Evolutionary conservation across 2,113 vertebrate species (phyloP).

Genomic region (Microcebus jonahi): DNA sequence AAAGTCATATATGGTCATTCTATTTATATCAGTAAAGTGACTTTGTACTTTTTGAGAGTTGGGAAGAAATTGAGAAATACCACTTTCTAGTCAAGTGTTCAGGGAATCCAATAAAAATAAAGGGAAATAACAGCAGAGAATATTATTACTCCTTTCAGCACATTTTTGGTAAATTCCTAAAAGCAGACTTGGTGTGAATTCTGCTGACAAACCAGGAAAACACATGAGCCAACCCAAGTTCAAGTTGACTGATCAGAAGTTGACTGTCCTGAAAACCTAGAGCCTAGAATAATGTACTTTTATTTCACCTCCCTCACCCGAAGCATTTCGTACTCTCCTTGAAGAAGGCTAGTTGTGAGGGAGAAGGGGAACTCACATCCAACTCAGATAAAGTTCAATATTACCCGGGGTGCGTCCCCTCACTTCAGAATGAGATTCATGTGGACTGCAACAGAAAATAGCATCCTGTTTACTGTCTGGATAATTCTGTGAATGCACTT

Average conservation of each 20-base stretch:
- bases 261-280: background rate
- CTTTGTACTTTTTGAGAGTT: conserved; percentile 18
- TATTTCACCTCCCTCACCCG: background rate
- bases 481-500: background rate
- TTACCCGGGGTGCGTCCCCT: background rate
- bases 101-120: background rate
- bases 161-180: background rate
- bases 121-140: background rate
- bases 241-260: background rate
- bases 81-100: background rate
- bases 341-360: background rate
- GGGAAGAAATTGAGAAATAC: conserved; percentile 38
- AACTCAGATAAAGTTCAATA: too few species aligned
- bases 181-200: background rate
- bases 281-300: background rate
- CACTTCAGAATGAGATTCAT: background rate
- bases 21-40: conserved; percentile 4
- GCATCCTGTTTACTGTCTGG: background rate
- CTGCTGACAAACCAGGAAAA: background rate
- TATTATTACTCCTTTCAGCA: background rate
- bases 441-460: background rate
- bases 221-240: background rate
- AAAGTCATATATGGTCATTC: conserved; percentile 4
- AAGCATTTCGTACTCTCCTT: background rate
- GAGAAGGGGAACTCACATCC: fast-evolving